phyloP scores from a whole-genome alignment of 2,113 vertebrate species.

The Halcyon senegalensis region DNA sequence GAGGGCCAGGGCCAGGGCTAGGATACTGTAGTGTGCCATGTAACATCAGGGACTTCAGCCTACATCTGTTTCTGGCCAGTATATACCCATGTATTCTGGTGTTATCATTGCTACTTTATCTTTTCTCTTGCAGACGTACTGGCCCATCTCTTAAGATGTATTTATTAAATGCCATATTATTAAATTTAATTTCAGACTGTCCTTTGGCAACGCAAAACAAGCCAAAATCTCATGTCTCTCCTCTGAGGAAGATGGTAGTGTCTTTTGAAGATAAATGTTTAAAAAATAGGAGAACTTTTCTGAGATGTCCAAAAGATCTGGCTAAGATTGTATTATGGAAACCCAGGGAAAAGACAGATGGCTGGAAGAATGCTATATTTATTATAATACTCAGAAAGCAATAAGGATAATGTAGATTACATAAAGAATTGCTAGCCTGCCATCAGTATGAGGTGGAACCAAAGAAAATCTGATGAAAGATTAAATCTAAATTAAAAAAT shows the following conservation, averaged over 20 bases:
- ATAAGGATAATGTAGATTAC: background rate
- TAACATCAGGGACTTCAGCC: background rate
- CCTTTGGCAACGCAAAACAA: background rate
- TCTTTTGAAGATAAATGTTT: background rate
- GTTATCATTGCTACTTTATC: background rate
- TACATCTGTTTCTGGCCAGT: background rate
- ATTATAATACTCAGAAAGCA: background rate
- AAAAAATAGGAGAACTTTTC: background rate
- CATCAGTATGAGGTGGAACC: background rate
- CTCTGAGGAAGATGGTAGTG: background rate
- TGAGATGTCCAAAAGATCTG: background rate
- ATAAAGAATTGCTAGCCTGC: background rate
- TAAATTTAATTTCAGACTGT: background rate
- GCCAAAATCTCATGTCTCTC: background rate
- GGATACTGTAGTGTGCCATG: rapidly evolving
- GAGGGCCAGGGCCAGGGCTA: background rate
- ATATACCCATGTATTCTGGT: background rate
- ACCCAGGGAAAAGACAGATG: background rate
- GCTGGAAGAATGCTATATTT: background rate
- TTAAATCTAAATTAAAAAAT: background rate
- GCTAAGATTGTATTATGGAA: background rate
- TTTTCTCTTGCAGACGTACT: background rate
- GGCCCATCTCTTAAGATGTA: background rate
- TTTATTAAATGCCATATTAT: background rate
- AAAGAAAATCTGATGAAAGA: background rate